A percentile compares a stretch with the other conserved stretches of the same genome.
These are phyloP conservation scores for Neuroterus valhalla DNA, from an alignment of 1,140 invertebrate genomes.

Conservation along the genomic window DNA sequence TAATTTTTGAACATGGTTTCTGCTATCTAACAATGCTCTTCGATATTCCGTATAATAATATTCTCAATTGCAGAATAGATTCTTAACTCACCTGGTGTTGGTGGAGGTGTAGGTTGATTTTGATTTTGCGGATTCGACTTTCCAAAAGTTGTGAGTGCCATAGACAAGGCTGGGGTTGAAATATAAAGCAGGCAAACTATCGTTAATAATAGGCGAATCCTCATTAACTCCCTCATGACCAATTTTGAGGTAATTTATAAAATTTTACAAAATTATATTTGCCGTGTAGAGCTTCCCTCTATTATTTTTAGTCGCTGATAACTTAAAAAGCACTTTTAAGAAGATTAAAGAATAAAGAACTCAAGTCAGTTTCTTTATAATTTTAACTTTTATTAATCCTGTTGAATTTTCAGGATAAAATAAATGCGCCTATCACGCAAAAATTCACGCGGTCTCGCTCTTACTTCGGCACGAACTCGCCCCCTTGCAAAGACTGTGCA, in stretches of 20 bases:
- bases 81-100: conserved; percentile 59
- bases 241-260: conserved; percentile 11
- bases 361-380: neutral
- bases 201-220: conserved; percentile 53
- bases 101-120: conserved; percentile 75
- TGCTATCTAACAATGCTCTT: too few relatives aligned
- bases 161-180: conserved; percentile 73
- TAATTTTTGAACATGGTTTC: too few relatives aligned
- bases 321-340: conserved; percentile 18
- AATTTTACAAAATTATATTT: neutral
- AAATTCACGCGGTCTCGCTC: conserved; percentile 36
- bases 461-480: conserved; percentile 53
- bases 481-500: conserved; percentile 66
- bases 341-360: neutral
- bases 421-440: conserved; percentile 19
- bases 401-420: conserved; percentile 16
- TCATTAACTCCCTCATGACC: conserved; percentile 56
- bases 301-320: neutral
- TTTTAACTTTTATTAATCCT: neutral
- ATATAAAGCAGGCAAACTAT: conserved; percentile 54
- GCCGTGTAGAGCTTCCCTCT: neutral
- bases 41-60: conserved; percentile 8
- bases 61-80: neutral
- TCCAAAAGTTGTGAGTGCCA: conserved; percentile 81
- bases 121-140: conserved; percentile 77